phyloP scores from a whole-genome alignment of 2,797 vertebrate species.

The Pteronotus mesoamericanus region DNA sequence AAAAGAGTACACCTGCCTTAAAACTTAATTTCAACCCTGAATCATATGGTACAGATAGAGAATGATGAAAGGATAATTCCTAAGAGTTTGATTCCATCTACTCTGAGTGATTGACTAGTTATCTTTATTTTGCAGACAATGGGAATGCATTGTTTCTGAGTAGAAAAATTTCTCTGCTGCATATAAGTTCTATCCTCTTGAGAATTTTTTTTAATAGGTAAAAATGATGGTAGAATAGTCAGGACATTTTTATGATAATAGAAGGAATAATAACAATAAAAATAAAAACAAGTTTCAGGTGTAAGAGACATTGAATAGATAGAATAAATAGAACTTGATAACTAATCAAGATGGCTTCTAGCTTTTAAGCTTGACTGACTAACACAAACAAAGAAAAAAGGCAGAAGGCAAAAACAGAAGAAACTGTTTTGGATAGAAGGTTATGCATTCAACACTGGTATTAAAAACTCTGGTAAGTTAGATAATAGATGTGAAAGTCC shows the following conservation, averaged over 20 bases:
- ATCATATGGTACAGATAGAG: not conserved
- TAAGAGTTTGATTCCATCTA: not conserved
- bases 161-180: not conserved
- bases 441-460: not conserved
- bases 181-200: not conserved
- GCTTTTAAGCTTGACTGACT: not conserved
- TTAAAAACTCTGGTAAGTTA: not conserved
- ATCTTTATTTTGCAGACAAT: not conserved
- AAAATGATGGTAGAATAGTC: not conserved
- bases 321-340: not conserved
- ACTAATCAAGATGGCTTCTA: not conserved
- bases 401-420: fast-evolving
- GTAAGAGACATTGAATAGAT: not conserved
- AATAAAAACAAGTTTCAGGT: not conserved
- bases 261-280: not conserved
- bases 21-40: not conserved
- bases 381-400: not conserved
- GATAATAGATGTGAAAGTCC: not conserved
- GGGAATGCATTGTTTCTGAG: not conserved
- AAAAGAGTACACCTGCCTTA: not conserved
- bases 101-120: not conserved
- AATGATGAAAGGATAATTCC: not conserved
- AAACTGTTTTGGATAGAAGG: not conserved
- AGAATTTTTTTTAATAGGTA: not conserved
- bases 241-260: not conserved